These are phyloP conservation scores for Orientallactaga bullata DNA, from an alignment of 2,113 vertebrate species.

Conservation along the genomic window DNA sequence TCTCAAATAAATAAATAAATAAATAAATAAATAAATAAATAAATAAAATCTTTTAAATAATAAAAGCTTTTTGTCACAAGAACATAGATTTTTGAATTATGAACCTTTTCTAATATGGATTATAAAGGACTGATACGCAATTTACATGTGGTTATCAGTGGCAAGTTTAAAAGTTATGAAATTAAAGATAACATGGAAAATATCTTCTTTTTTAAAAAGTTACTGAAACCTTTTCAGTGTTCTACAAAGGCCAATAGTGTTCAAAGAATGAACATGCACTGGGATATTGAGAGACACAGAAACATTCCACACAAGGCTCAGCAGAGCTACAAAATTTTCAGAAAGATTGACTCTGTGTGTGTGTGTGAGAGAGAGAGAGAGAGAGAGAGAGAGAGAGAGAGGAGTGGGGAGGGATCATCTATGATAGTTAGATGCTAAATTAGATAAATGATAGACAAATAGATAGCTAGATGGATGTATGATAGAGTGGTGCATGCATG, in stretches of 20 bases:
- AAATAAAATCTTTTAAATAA: no score
- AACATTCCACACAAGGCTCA: not conserved
- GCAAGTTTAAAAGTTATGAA: not conserved
- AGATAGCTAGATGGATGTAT: no score
- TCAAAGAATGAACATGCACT: no score
- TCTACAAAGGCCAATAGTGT: not conserved
- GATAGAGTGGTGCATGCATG: no score
- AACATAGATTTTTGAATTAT: not conserved
- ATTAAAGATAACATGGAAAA: not conserved
- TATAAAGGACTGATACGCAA: not conserved
- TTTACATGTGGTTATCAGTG: not conserved
- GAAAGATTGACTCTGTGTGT: no score
- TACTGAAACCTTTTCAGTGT: not conserved
- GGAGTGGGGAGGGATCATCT: no score
- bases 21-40: no score
- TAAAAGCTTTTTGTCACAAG: not conserved
- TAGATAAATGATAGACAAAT: no score
- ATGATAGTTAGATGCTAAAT: no score
- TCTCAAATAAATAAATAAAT: no score
- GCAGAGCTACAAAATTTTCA: not conserved
- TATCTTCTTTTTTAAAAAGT: not conserved
- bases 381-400: no score
- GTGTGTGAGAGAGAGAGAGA: no score
- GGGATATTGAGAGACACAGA: not conserved
- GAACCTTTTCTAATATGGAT: not conserved